Conservation (phyloP, 2,113 vertebrate species). For the Hemibates koningsi region DNA sequence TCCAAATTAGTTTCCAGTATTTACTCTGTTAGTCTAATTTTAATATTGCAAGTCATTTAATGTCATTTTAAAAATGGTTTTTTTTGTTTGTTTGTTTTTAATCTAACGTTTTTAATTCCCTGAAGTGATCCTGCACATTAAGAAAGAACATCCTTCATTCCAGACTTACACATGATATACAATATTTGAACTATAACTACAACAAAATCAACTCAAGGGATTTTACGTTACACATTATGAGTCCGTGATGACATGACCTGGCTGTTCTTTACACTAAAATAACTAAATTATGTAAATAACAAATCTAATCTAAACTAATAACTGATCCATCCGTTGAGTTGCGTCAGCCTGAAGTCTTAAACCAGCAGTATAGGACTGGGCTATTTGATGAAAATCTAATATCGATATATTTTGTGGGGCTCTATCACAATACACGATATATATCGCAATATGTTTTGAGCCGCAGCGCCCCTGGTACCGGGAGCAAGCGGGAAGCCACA, state of each 20-base stretch:
- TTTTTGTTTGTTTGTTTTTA: not conserved
- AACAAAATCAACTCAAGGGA: not conserved
- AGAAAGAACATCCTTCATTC: not conserved
- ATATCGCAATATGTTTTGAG: not conserved
- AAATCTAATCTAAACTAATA: not conserved
- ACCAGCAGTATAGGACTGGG: not conserved
- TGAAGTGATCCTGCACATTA: not conserved
- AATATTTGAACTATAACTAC: not conserved
- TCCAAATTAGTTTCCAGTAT: rapidly evolving
- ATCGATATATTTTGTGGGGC: rapidly evolving
- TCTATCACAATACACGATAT: rapidly evolving
- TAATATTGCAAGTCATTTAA: not conserved
- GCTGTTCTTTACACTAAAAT: not conserved
- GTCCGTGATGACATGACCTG: rapidly evolving
- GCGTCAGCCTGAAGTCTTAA: not conserved
- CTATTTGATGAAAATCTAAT: not conserved
- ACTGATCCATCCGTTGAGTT: not conserved
- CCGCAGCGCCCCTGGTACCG: rapidly evolving
- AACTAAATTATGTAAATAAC: not conserved
- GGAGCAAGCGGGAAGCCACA: not conserved
- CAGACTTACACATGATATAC: not conserved
- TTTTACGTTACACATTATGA: rapidly evolving
- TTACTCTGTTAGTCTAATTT: not conserved
- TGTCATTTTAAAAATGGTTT: not conserved
- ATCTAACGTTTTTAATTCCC: not conserved